phyloP scores from a whole-genome alignment of 2,797 vertebrate species.

The Pangasius macronema region DNA sequence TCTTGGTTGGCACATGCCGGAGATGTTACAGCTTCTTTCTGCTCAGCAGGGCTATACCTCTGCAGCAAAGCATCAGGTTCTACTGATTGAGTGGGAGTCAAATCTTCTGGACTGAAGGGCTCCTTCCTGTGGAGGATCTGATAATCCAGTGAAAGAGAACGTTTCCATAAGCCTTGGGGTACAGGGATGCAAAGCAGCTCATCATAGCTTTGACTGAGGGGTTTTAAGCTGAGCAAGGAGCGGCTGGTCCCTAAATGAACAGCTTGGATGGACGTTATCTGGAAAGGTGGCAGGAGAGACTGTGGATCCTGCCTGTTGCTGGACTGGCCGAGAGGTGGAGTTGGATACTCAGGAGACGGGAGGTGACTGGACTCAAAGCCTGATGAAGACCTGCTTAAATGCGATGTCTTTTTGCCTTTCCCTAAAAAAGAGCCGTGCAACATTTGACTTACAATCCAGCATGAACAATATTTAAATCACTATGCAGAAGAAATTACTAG shows the following conservation, averaged over 20 bases:
- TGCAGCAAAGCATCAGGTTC: not conserved
- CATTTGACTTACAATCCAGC: slow-evolving; percentile 50
- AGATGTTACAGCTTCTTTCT: not conserved
- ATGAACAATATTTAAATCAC: not conserved
- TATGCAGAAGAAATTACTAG: not conserved
- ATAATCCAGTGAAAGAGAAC: slow-evolving; percentile 78
- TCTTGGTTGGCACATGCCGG: slow-evolving; percentile 5
- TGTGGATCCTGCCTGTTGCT: slow-evolving; percentile 53
- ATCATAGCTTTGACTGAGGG: slow-evolving; percentile 79
- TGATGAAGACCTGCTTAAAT: slow-evolving; percentile 76
- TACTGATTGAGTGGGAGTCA: not conserved
- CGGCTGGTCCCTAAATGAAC: slow-evolving; percentile 53
- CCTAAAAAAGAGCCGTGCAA: slow-evolving; percentile 79
- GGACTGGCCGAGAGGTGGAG: slow-evolving; percentile 65
- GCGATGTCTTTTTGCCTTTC: slow-evolving; percentile 77
- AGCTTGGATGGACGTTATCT: slow-evolving; percentile 41
- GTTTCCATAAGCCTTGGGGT: slow-evolving; percentile 65
- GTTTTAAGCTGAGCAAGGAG: slow-evolving; percentile 57
- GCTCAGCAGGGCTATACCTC: not conserved
- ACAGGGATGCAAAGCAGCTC: slow-evolving; percentile 65
- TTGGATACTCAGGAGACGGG: slow-evolving; percentile 73
- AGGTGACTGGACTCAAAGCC: slow-evolving; percentile 78
- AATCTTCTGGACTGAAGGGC: slow-evolving; percentile 27
- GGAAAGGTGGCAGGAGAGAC: slow-evolving; percentile 43
- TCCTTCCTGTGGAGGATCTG: slow-evolving; percentile 33